phyloP scores from a whole-genome alignment of 2,888 invertebrate genomes.

The Metopia argyrocephala region DNA sequence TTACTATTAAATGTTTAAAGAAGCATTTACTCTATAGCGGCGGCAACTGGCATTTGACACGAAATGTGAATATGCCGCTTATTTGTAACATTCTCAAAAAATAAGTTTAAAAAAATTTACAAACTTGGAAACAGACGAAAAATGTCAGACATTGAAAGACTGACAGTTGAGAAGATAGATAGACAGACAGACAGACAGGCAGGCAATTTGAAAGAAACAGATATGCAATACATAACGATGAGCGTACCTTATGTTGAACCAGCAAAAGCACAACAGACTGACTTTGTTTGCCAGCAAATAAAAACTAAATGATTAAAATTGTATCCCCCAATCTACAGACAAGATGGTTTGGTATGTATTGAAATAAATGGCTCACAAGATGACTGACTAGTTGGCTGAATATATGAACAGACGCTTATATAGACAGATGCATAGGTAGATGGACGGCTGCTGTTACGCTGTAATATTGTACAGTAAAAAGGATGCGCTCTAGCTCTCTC shows the following conservation, averaged over 20 bases:
- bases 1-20: slow-evolving; percentile 17
- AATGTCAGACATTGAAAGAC: slow-evolving; percentile 58
- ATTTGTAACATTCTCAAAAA: slow-evolving; percentile 53
- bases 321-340: slow-evolving; percentile 27
- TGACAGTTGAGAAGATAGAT: slow-evolving; percentile 62
- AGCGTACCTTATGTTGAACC: slow-evolving; percentile 32
- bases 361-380: slow-evolving; percentile 15
- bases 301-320: slow-evolving; percentile 15
- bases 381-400: slow-evolving; percentile 18
- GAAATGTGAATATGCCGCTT: slow-evolving; percentile 61
- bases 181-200: slow-evolving; percentile 54
- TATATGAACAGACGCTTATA: slow-evolving; percentile 26
- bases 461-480: slow-evolving; percentile 38
- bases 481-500: slow-evolving; percentile 26
- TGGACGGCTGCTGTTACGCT: slow-evolving; percentile 17
- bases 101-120: slow-evolving; percentile 14
- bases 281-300: slow-evolving; percentile 25
- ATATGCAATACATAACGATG: slow-evolving; percentile 38
- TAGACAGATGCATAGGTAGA: slow-evolving; percentile 52
- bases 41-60: slow-evolving; percentile 65
- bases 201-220: slow-evolving; percentile 21
- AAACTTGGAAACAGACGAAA: slow-evolving; percentile 42
- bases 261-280: slow-evolving; percentile 48
- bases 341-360: no score
- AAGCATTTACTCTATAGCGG: slow-evolving; percentile 51